phyloP scores from a whole-genome alignment of 2,113 vertebrate genomes.

The Sceloporus undulatus region DNA sequence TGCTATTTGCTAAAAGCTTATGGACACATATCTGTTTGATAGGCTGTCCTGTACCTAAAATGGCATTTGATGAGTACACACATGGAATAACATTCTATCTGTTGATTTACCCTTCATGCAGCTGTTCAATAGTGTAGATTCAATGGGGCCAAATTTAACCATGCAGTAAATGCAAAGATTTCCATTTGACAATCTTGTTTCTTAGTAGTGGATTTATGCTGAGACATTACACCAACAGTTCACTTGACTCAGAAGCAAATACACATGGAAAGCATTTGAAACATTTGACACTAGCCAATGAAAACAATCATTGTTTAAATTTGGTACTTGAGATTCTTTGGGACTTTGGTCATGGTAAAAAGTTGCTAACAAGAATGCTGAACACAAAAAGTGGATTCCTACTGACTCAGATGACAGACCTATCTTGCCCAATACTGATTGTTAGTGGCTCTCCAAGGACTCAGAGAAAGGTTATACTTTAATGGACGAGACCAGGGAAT shows the following conservation, averaged over 20 bases:
- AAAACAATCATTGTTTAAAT: too few species aligned
- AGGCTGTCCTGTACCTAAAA: conserved; percentile 25
- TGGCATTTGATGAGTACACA: conserved; percentile 29
- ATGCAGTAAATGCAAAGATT: conserved; percentile 1
- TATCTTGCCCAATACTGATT: not conserved
- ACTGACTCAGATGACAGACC: not conserved
- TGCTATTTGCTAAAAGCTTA: conserved; percentile 9
- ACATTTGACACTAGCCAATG: too few species aligned
- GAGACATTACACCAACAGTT: conserved; percentile 4
- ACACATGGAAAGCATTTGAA: conserved; percentile 5
- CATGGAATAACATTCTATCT: conserved; percentile 6
- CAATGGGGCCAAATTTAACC: not conserved
- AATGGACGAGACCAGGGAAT: not conserved
- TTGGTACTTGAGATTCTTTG: not conserved
- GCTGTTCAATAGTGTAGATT: not conserved
- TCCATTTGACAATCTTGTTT: conserved; percentile 6
- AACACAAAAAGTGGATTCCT: not conserved
- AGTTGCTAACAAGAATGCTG: not conserved
- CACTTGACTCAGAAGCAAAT: conserved; percentile 13
- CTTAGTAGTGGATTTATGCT: not conserved
- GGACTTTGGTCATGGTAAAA: not conserved
- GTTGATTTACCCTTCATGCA: conserved; percentile 23
- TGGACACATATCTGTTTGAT: conserved; percentile 4
- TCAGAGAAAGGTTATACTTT: not conserved
- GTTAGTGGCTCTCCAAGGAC: not conserved